phyloP scores from a whole-genome alignment of 2,888 invertebrate species.

The Drosophila diplacantha region DNA sequence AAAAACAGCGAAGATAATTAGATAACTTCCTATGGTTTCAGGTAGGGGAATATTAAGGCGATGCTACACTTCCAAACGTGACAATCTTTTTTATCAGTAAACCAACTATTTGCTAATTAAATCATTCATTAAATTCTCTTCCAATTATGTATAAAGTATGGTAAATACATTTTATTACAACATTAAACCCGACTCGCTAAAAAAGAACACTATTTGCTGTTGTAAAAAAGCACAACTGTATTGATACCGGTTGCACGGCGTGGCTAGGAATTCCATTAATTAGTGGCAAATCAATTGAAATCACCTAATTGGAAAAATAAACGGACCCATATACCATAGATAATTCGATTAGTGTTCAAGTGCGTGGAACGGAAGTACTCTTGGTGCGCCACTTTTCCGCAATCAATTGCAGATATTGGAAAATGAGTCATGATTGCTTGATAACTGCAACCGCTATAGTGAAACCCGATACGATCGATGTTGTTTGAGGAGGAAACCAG shows the following conservation, averaged over 20 bases:
- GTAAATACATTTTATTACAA: not conserved
- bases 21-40: not conserved
- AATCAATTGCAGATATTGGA: constrained; percentile 24
- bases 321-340: constrained; percentile 13
- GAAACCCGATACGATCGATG: constrained; percentile 10
- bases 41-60: not conserved
- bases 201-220: constrained; percentile 9
- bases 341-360: constrained; percentile 33
- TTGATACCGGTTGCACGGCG: not conserved
- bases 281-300: constrained; percentile 28
- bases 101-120: not conserved
- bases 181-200: not conserved
- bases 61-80: no score
- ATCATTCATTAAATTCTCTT: not conserved
- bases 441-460: constrained; percentile 26
- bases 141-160: not conserved
- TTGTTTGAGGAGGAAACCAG: not conserved
- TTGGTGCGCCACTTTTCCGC: constrained; percentile 18
- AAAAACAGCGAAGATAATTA: not conserved
- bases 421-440: constrained; percentile 31
- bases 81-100: not conserved
- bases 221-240: not conserved
- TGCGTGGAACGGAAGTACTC: constrained; percentile 34
- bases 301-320: constrained; percentile 26
- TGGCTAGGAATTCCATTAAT: constrained; percentile 12